Evolutionary conservation across 30 jellyfish, hydroid and myxozoan species (phyloP).

Genomic region (Phacellophora camtschatica): DNA sequence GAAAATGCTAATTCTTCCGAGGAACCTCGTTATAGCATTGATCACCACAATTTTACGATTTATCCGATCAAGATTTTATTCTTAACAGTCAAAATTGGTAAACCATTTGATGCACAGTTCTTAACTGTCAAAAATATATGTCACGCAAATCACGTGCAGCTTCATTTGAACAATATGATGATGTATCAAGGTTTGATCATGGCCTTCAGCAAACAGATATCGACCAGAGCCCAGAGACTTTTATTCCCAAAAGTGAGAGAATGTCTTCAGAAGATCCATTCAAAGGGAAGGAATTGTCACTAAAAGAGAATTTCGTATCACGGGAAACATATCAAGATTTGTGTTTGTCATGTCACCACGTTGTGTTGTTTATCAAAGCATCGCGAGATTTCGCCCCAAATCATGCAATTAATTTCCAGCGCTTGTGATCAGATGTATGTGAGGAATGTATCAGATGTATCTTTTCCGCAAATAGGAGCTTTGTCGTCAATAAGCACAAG

Average conservation of each 20-base stretch:
- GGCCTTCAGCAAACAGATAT: neutral
- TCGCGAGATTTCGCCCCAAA: slow-evolving; percentile 5
- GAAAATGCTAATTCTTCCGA: neutral
- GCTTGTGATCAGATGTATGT: neutral
- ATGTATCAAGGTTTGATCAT: too few relatives aligned
- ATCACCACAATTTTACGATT: neutral
- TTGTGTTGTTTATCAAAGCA: neutral
- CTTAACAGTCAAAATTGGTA: neutral
- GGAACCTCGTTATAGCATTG: slow-evolving; percentile 1
- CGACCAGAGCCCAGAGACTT: neutral
- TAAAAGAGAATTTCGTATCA: slow-evolving; percentile 3
- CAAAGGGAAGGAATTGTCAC: neutral
- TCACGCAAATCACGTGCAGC: slow-evolving; percentile 36
- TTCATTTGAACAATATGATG: too few relatives aligned
- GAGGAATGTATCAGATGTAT: too few relatives aligned
- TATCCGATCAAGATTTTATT: slow-evolving; percentile 32
- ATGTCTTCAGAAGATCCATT: neutral
- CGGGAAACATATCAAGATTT: slow-evolving; percentile 27
- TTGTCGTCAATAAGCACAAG: slow-evolving; percentile 12
- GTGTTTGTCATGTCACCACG: slow-evolving; percentile 5
- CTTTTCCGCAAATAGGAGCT: slow-evolving; percentile 3
- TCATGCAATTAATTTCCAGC: neutral
- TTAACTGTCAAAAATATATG: neutral
- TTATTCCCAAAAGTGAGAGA: slow-evolving; percentile 18
- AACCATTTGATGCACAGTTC: slow-evolving; percentile 28